A percentile compares a stretch with the other conserved stretches of the same genome.
Conservation (phyloP, 2,113 vertebrate genomes). For the Clarias batrachus region DNA sequence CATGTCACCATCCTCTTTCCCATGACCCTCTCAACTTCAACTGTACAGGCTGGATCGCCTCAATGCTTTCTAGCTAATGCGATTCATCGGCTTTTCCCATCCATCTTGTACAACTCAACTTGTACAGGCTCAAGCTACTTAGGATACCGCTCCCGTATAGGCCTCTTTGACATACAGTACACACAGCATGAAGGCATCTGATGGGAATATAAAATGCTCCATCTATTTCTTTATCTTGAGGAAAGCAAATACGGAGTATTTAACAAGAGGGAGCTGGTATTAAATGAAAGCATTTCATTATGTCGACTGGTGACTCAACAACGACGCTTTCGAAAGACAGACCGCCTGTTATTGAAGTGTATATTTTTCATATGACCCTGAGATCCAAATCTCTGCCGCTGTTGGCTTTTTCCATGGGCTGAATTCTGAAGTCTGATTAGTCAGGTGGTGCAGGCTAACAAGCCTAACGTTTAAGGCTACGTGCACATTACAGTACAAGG, state of each 20-base stretch:
- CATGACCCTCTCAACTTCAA: slow-evolving; percentile 48
- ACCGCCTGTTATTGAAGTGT: background rate
- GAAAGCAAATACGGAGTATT: slow-evolving; percentile 28
- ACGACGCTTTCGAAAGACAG: slow-evolving; percentile 35
- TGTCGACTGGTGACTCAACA: slow-evolving; percentile 56
- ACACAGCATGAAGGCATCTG: slow-evolving; percentile 40
- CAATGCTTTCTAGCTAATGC: slow-evolving; percentile 60
- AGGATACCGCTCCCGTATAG: slow-evolving; percentile 57
- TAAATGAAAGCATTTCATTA: slow-evolving; percentile 61
- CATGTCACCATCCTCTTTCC: slow-evolving; percentile 1
- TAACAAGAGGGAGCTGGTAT: slow-evolving; percentile 24
- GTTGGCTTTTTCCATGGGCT: slow-evolving; percentile 1
- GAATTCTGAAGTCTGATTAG: background rate
- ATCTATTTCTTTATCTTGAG: background rate
- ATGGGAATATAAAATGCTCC: slow-evolving; percentile 46
- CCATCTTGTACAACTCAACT: slow-evolving; percentile 50
- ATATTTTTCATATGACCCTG: slow-evolving; percentile 30
- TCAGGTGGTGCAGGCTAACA: background rate
- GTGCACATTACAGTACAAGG: no score
- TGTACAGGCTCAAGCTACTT: slow-evolving; percentile 54
- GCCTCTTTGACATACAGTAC: slow-evolving; percentile 3
- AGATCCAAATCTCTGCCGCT: background rate
- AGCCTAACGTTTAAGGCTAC: no score
- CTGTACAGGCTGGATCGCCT: slow-evolving; percentile 48
- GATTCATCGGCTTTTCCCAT: slow-evolving; percentile 67